phyloP scores from a whole-genome alignment of 1,140 invertebrate species.

The Eupeodes corollae region DNA sequence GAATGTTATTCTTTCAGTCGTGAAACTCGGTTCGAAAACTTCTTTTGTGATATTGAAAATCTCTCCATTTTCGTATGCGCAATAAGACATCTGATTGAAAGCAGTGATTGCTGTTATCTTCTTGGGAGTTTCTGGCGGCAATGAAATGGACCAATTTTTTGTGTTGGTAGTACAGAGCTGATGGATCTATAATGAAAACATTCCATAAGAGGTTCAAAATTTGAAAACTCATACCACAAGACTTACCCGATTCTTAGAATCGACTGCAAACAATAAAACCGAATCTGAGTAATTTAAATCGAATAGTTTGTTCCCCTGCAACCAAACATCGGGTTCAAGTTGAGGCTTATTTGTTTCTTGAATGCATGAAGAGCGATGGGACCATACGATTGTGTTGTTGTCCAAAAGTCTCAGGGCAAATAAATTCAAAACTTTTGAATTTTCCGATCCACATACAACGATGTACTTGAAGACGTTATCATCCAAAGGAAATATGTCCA shows the following conservation, averaged over 20 bases:
- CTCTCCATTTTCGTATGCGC: slow-evolving; percentile 16
- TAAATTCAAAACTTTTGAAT: slow-evolving; percentile 18
- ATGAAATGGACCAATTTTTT: slow-evolving; percentile 17
- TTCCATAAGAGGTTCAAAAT: neutral
- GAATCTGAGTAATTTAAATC: slow-evolving; percentile 9
- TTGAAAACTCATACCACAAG: neutral
- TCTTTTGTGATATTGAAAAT: slow-evolving; percentile 15
- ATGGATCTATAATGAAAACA: slow-evolving; percentile 10
- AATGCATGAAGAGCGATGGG: slow-evolving; percentile 9
- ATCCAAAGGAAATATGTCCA: slow-evolving; percentile 22
- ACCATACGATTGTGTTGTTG: slow-evolving; percentile 15
- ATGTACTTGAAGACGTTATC: slow-evolving; percentile 22
- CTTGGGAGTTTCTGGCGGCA: neutral
- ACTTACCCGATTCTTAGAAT: slow-evolving; percentile 16
- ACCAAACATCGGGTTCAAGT: slow-evolving; percentile 17
- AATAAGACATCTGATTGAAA: slow-evolving; percentile 1
- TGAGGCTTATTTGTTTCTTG: neutral
- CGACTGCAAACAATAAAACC: slow-evolving; percentile 15
- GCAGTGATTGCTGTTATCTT: slow-evolving; percentile 19
- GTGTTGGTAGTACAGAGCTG: slow-evolving; percentile 5
- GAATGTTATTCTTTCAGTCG: slow-evolving; percentile 13
- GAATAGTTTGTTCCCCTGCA: slow-evolving; percentile 9
- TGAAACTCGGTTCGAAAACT: slow-evolving; percentile 4
- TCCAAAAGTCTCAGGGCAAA: slow-evolving; percentile 12
- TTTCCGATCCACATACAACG: slow-evolving; percentile 20